These are phyloP conservation scores for Calameuta filiformis DNA, from an alignment of 2,888 invertebrate species.

Conservation along the genomic window DNA sequence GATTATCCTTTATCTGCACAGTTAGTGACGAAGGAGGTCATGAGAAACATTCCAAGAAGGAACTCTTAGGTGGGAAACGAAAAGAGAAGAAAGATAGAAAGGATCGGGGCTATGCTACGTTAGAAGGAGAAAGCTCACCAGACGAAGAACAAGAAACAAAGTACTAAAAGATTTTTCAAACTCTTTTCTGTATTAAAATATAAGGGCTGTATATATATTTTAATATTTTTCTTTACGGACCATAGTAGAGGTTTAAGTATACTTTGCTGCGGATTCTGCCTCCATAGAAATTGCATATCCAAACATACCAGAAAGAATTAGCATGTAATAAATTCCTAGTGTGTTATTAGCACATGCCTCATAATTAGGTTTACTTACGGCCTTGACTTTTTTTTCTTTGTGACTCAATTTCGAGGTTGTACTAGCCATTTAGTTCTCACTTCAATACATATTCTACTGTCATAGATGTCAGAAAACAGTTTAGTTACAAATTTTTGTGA, in stretches of 20 bases:
- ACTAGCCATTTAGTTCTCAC: neutral
- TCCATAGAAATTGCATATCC: neutral
- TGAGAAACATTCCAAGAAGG: slow-evolving; percentile 83
- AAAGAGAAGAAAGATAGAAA: slow-evolving; percentile 90
- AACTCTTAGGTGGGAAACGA: slow-evolving; percentile 79
- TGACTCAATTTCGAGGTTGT: neutral
- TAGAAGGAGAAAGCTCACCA: slow-evolving; percentile 93
- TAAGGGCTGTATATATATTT: slow-evolving; percentile 21
- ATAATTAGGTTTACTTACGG: slow-evolving; percentile 1
- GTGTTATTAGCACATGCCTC: neutral
- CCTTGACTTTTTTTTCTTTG: neutral
- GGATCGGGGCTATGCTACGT: slow-evolving; percentile 90
- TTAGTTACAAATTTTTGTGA: slow-evolving; percentile 35
- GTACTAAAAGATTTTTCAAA: slow-evolving; percentile 62
- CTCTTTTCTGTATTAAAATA: slow-evolving; percentile 21
- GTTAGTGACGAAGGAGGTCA: slow-evolving; percentile 84
- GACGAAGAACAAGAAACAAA: slow-evolving; percentile 88
- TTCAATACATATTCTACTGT: neutral
- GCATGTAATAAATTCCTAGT: neutral
- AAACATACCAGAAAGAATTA: neutral
- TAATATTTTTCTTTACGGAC: slow-evolving; percentile 4
- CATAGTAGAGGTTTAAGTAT: neutral
- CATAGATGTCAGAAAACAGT: slow-evolving; percentile 27
- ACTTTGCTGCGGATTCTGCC: neutral
- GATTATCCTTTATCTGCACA: slow-evolving; percentile 50